Conservation (phyloP, 23 tunicate genomes). For the Clavelina lepadiformis region DNA sequence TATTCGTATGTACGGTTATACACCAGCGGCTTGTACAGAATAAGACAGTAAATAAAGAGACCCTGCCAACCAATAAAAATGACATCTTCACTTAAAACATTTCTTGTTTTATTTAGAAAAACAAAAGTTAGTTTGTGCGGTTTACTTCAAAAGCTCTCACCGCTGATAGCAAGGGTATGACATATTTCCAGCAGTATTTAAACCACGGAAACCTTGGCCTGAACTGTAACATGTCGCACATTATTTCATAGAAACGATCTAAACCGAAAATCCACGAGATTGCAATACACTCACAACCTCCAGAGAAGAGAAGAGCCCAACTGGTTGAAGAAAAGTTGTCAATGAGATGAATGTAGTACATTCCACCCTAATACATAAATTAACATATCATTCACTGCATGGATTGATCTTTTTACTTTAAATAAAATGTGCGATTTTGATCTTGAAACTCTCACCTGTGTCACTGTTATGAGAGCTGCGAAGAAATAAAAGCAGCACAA, state of each 20-base stretch:
- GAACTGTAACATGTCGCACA: conserved; percentile 33
- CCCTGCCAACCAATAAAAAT: conserved; percentile 12
- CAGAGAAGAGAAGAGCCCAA: conserved; percentile 32
- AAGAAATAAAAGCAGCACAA: too few species aligned
- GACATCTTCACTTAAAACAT: not conserved
- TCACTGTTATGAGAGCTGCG: too few species aligned
- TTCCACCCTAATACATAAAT: conserved; percentile 23
- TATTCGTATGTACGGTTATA: conserved; percentile 35
- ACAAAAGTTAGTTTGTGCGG: too few species aligned
- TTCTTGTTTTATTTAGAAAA: too few species aligned
- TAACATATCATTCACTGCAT: too few species aligned
- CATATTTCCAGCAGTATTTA: conserved; percentile 28
- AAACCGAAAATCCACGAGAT: conserved; percentile 29
- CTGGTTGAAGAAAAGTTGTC: conserved; percentile 31
- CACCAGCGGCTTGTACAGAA: conserved; percentile 21
- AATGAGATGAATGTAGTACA: conserved; percentile 27
- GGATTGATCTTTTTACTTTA: too few species aligned
- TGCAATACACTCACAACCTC: conserved; percentile 26
- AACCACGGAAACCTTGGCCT: conserved; percentile 27
- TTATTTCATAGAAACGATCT: conserved; percentile 13
- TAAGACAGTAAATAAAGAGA: conserved; percentile 13
- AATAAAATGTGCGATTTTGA: too few species aligned
- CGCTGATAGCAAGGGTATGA: conserved; percentile 15
- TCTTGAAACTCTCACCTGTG: too few species aligned
- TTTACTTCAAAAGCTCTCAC: conserved; percentile 14